Percentiles rank a stretch among this genome's conserved stretches.
Conservation (phyloP, 2,888 invertebrate genomes). For the Eupithecia tripunctaria region DNA sequence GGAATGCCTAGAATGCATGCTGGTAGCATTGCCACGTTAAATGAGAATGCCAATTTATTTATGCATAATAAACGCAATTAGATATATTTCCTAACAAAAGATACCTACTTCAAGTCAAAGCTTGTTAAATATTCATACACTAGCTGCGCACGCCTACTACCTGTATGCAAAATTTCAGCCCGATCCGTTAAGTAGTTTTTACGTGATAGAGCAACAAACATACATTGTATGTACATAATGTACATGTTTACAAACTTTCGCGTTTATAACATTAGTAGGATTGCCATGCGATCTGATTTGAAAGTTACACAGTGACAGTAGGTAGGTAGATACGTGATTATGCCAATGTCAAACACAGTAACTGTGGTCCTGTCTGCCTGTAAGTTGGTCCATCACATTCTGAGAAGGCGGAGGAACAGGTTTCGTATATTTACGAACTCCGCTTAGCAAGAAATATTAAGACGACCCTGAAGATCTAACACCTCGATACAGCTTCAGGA, state of each 20-base stretch:
- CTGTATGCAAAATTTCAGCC: no score
- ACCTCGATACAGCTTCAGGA: slow-evolving; percentile 59
- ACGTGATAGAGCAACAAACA: no score
- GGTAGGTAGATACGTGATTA: not conserved
- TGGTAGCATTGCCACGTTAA: not conserved
- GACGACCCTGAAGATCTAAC: slow-evolving; percentile 57
- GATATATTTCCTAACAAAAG: not conserved
- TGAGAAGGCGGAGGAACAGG: slow-evolving; percentile 26
- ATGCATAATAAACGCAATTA: not conserved
- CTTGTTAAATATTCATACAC: not conserved
- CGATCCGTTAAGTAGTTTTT: no score
- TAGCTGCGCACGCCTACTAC: no score
- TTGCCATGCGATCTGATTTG: not conserved
- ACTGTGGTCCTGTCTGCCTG: slow-evolving; percentile 1
- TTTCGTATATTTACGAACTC: slow-evolving; percentile 31
- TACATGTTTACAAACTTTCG: no score
- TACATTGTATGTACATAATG: no score
- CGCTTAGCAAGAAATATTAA: slow-evolving; percentile 33
- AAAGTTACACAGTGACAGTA: not conserved
- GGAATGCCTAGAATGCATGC: not conserved
- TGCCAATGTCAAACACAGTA: not conserved
- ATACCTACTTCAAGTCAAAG: not conserved
- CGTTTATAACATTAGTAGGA: no score
- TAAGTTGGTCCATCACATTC: slow-evolving; percentile 14
- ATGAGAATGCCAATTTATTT: not conserved